Percentiles rank a stretch among this genome's conserved stretches.
These are phyloP conservation scores for Poecile montanus DNA, from an alignment of 2,797 vertebrate species.

Conservation along the genomic window DNA sequence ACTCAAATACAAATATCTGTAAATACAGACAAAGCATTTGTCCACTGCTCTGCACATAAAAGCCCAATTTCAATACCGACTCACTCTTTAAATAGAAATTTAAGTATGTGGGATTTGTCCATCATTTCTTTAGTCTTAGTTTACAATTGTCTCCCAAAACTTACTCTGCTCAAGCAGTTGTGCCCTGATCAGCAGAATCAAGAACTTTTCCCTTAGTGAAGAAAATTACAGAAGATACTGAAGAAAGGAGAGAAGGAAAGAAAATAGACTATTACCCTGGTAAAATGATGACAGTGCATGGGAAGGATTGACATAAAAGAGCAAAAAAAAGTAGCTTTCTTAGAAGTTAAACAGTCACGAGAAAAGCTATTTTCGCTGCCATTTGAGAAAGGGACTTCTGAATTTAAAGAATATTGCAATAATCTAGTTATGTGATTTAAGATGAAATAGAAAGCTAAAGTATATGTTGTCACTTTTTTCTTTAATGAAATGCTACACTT, in stretches of 20 bases:
- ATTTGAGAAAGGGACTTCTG: conserved; percentile 56
- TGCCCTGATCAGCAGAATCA: background rate
- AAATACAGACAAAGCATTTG: background rate
- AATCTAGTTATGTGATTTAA: conserved; percentile 60
- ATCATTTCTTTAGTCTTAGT: background rate
- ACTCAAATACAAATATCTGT: background rate
- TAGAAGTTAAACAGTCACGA: conserved; percentile 63
- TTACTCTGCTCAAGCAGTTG: background rate
- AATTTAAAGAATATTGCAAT: conserved; percentile 66
- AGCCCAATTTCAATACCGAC: background rate
- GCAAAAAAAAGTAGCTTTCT: conserved; percentile 57
- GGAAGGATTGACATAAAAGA: conserved; percentile 61
- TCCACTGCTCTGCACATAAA: background rate
- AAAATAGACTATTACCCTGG: conserved; percentile 43
- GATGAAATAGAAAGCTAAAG: conserved; percentile 67
- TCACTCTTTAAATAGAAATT: background rate
- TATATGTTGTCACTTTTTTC: conserved; percentile 69
- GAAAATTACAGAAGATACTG: background rate
- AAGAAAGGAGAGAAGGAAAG: conserved; percentile 29
- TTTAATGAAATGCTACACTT: conserved; percentile 52
- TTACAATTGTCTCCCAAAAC: background rate
- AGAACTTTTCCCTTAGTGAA: background rate
- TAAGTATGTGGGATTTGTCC: background rate
- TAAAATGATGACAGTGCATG: conserved; percentile 65
- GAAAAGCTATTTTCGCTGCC: conserved; percentile 66